Evolutionary conservation across 2,113 vertebrate genomes (phyloP).

Genomic region (Triplophysa dalaica): DNA sequence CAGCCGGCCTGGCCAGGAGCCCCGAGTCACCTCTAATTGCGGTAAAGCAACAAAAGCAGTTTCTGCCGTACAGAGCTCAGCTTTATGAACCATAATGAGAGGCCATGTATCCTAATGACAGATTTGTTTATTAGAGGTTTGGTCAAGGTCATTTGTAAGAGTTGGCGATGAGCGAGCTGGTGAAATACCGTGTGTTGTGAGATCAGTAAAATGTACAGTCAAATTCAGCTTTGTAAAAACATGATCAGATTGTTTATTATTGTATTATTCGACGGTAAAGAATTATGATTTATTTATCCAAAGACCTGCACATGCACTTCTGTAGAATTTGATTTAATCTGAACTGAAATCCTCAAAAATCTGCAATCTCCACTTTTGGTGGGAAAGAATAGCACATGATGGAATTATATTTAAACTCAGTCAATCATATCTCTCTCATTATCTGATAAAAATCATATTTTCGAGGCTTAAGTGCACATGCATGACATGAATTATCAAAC

Average conservation of each 20-base stretch:
- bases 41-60: conserved; percentile 42
- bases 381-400: not conserved
- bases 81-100: not conserved
- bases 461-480: not conserved
- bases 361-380: not conserved
- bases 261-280: not conserved
- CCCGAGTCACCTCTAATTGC: conserved; percentile 29
- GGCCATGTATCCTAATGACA: not conserved
- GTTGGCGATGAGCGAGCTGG: not conserved
- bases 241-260: no score
- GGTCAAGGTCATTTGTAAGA: not conserved
- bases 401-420: not conserved
- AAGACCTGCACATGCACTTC: not conserved
- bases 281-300: not conserved
- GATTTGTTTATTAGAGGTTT: not conserved
- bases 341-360: conserved; percentile 52
- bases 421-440: not conserved
- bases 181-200: not conserved
- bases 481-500: not conserved
- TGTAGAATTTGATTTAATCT: conserved; percentile 42
- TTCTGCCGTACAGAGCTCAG: conserved; percentile 31
- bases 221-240: no score
- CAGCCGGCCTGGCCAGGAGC: conserved; percentile 42
- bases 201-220: not conserved
- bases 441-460: not conserved